phyloP scores from a whole-genome alignment of 2,888 invertebrate genomes.

The Volucella bombylans region DNA sequence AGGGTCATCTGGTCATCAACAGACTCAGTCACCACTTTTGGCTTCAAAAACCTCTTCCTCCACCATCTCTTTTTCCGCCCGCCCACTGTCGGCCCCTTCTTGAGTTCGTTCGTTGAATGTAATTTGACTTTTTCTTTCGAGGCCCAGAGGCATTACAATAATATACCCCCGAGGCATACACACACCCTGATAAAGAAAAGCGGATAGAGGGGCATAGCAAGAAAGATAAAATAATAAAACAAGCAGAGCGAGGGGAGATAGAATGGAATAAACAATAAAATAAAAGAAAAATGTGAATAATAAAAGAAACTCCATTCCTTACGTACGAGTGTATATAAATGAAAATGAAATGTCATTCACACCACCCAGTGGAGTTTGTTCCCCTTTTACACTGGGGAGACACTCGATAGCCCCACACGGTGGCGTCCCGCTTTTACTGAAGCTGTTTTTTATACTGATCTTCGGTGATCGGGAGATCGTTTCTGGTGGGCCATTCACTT shows the following conservation, averaged over 20 bases:
- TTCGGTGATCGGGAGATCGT: slow-evolving; percentile 7
- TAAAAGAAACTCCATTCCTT: slow-evolving; percentile 57
- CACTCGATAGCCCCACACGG: slow-evolving; percentile 66
- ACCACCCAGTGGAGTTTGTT: slow-evolving; percentile 61
- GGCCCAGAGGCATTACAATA: slow-evolving; percentile 5
- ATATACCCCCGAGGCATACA: slow-evolving; percentile 8
- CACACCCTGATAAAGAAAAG: slow-evolving; percentile 73
- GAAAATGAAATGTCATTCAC: slow-evolving; percentile 73
- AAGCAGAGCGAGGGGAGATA: slow-evolving; percentile 59
- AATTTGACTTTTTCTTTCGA: slow-evolving; percentile 51
- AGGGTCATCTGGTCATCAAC: slow-evolving; percentile 65
- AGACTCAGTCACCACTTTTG: slow-evolving; percentile 25
- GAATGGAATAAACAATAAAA: slow-evolving; percentile 28
- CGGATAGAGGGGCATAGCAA: slow-evolving; percentile 18
- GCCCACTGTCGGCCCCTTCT: background rate
- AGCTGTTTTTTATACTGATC: slow-evolving; percentile 19
- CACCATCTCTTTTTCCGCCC: background rate
- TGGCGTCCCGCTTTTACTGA: slow-evolving; percentile 77
- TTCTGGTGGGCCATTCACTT: background rate
- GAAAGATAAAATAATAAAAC: slow-evolving; percentile 65
- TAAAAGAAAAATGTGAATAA: slow-evolving; percentile 71
- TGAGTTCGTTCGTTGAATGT: background rate
- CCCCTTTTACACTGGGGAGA: slow-evolving; percentile 47
- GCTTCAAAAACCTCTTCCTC: slow-evolving; percentile 5
- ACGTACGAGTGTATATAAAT: slow-evolving; percentile 20